These are phyloP conservation scores for Amphiprion percula DNA, from an alignment of 2,113 vertebrate genomes.

Conservation along the genomic window DNA sequence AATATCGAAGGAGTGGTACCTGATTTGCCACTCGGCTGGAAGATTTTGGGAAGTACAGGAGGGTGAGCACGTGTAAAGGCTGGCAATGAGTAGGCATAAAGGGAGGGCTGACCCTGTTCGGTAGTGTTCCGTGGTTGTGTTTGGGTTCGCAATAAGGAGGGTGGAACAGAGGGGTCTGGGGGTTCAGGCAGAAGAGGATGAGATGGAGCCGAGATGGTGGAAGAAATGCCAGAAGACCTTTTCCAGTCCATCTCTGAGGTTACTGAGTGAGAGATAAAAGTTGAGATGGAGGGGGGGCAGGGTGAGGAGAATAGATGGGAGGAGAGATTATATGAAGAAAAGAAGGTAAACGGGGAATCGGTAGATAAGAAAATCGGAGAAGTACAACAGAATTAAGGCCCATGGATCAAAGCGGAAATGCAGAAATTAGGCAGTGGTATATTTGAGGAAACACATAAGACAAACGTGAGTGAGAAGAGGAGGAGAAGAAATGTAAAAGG, in stretches of 20 bases:
- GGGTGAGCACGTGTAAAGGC: constrained; percentile 79
- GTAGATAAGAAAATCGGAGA: neutral
- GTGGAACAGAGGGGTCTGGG: constrained; percentile 38
- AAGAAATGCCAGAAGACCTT: constrained; percentile 51
- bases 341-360: constrained; percentile 12
- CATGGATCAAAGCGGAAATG: neutral
- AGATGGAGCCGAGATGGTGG: constrained; percentile 57
- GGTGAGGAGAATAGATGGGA: constrained; percentile 3
- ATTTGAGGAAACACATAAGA: neutral
- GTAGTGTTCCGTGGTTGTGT: constrained; percentile 6
- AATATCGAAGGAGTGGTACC: constrained; percentile 66
- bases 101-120: constrained; percentile 60
- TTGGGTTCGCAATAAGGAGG: constrained; percentile 25
- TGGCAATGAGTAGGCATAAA: constrained; percentile 73
- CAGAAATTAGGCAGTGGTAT: neutral
- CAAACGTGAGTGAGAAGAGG: neutral
- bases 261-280: constrained; percentile 51
- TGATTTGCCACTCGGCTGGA: constrained; percentile 79
- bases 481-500: neutral
- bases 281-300: neutral
- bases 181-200: constrained; percentile 44
- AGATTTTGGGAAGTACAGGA: constrained; percentile 85
- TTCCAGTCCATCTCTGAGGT: constrained; percentile 64
- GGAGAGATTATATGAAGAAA: neutral
- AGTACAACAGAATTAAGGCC: neutral